Evolutionary conservation across 2,888 invertebrate genomes (phyloP), one percentile per base, ranked within the genome.

Genomic region (Andrena minutula): DNA sequence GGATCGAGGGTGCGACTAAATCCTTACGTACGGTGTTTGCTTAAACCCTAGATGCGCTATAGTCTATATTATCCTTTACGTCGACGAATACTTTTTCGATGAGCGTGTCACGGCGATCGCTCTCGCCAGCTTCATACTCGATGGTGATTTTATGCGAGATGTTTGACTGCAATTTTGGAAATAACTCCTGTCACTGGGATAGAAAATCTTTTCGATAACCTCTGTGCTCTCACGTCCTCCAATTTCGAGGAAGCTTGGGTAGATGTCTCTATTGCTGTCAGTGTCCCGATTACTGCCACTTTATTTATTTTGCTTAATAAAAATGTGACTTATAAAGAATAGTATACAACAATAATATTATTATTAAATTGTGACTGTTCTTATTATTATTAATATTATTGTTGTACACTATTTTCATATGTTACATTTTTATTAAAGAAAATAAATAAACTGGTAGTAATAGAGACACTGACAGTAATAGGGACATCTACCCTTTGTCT

Each of bases 31-130:
- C 10, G 53, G 35, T 58, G 53, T 32, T 53, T 63, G 60, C 72
- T 80, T 80, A 72, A 49, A 66, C 41, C n/a, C 72, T 80, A 80
- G 35, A 72, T 41, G 63, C 72, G 66, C 80, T 80, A 80, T 56
- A 63, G 6, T 68, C 73, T 72, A 63, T 72, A 56, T 79, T 30
- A 65, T 56, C 56, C 20, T 75, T 49, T 49, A 58, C 47, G 56
- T 78, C 65, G 71, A 23, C 58, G 61, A 58, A 56, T 80, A 79
- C 16, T 23, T 35, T n/a, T 30, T 41, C 49, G 32, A 49, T 49
- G 49, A 70, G 58, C 7, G 30, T 26, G 1, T 23, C 23, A 20
- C 12, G 28, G n/a, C 20, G 60, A 51, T 75, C 61, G 61, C 30
- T 53, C 26, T 72, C 53, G 20, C 64, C 76, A 56, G 64, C 73